Evolutionary conservation across 2,113 vertebrate species (phyloP).

Genomic region (Elephas maximus): DNA sequence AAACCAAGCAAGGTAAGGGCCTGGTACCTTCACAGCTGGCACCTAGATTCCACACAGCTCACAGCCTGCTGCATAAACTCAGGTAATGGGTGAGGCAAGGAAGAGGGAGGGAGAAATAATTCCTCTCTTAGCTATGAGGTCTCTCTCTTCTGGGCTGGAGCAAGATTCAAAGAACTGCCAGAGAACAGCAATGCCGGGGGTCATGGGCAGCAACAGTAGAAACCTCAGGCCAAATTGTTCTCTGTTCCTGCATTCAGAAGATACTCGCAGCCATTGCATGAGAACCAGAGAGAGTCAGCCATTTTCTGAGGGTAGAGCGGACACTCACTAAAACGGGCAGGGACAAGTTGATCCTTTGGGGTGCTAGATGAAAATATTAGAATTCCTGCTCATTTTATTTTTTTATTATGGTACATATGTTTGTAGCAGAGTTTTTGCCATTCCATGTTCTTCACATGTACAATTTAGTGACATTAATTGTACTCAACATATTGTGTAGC

Average conservation of each 20-base stretch:
- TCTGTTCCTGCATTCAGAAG: background rate
- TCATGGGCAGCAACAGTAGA: background rate
- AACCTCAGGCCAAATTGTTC: background rate
- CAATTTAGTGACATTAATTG: background rate
- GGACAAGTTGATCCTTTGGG: fast-evolving
- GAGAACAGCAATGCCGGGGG: background rate
- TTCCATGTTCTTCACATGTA: background rate
- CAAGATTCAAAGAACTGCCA: background rate
- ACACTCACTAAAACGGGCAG: fast-evolving
- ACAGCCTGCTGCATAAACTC: background rate
- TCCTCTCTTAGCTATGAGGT: background rate
- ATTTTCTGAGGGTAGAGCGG: background rate
- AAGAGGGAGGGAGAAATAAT: fast-evolving
- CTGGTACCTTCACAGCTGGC: background rate
- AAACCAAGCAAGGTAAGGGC: background rate
- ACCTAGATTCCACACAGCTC: background rate
- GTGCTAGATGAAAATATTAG: background rate
- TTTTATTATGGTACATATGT: background rate
- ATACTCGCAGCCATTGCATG: fast-evolving
- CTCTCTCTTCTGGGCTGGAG: background rate
- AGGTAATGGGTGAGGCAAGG: background rate
- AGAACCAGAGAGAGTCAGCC: background rate
- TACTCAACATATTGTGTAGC: background rate
- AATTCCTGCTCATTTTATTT: background rate
- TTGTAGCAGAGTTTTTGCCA: background rate